Percentiles rank a stretch among this genome's conserved stretches.
These are phyloP conservation scores for Cydia pomonella DNA, from an alignment of 1,140 invertebrate species.

Conservation along the genomic window DNA sequence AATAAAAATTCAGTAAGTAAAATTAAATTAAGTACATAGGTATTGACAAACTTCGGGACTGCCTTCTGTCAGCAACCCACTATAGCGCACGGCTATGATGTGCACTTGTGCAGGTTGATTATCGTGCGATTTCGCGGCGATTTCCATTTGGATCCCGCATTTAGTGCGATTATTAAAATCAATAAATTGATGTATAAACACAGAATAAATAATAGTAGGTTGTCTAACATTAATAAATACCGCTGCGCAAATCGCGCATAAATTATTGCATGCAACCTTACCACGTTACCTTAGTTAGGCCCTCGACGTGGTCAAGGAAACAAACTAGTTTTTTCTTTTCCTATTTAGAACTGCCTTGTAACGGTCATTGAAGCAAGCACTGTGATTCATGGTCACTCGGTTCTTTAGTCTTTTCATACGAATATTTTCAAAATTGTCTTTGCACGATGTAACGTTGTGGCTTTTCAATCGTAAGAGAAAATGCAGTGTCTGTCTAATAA, in stretches of 20 bases:
- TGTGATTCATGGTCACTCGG: slow-evolving; percentile 11
- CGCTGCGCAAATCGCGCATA: neutral
- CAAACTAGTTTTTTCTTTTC: slow-evolving; percentile 31
- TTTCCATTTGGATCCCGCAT: too few species aligned
- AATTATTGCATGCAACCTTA: slow-evolving; percentile 8
- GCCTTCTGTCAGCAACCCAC: too few species aligned
- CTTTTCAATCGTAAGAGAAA: too few species aligned
- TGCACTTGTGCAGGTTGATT: too few species aligned
- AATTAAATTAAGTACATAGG: too few species aligned
- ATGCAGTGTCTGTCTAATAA: too few species aligned
- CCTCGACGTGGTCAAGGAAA: slow-evolving; percentile 25
- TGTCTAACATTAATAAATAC: neutral
- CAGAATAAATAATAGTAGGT: too few species aligned
- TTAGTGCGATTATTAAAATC: neutral
- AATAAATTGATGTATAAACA: neutral
- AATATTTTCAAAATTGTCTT: neutral
- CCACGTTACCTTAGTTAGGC: slow-evolving; percentile 1
- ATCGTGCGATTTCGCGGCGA: too few species aligned
- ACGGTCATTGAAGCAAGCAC: slow-evolving; percentile 23
- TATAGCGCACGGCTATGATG: too few species aligned
- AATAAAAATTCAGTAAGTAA: too few species aligned
- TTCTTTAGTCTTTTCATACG: neutral
- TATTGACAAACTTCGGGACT: too few species aligned
- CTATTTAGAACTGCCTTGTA: slow-evolving; percentile 16
- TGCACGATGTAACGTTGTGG: too few species aligned